Conservation (phyloP, 2,113 vertebrate genomes). For the human region GRCh38 chr3:184500501-184501000, state of each 20-base stretch:
- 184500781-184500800: neutral
- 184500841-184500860: neutral
- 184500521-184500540: neutral
- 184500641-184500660: neutral
- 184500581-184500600: neutral
- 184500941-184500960: neutral
- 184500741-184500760: neutral
- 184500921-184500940: neutral
- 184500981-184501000: neutral
- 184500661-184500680: neutral
- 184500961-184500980: neutral
- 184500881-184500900: neutral
- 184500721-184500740: fast-evolving
- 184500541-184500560: neutral
- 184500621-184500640: neutral
- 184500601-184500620: neutral
- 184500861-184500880: neutral
- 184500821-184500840: neutral
- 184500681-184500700: neutral
- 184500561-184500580: neutral
- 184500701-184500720: neutral
- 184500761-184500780: neutral
- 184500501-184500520: neutral
- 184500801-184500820: neutral
- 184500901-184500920: neutral